Base-by-base conservation (phyloP, 2,797 vertebrate species). In the Pipistrellus nathusii region DNA sequence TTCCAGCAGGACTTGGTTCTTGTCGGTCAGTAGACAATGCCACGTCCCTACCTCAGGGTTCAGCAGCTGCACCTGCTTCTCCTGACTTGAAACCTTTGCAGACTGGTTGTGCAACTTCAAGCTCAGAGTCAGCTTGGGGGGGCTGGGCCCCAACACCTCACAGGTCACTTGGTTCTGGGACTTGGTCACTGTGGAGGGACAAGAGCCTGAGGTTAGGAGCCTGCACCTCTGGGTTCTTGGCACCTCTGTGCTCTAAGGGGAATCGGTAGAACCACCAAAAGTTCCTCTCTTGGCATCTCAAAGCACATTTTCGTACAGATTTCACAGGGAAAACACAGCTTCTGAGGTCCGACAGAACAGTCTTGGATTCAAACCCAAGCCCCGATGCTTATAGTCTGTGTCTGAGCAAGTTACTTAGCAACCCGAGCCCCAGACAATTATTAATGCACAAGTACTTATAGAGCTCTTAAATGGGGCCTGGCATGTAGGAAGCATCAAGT, bases 71-170 rank as follows among this genome's bases (percentile, higher is more conserved):
- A 92, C 59, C n/a, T 2, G 5, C 48, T 93, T 95, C 66, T 57
- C 15, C 17, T n/a, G 14, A 46, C 14, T 46, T 0, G 53, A 93
- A 71, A 69, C 23, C 14, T 23, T 89, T 30, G 2, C 0, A 20
- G 53, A 5, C 55, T 53, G 53, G 32, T 90, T 85, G 38, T 91
- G 35, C 48, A 20, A 32, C 44, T 71, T 78, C 89, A 94, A 90
- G 44, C 21, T 93, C 87, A 97, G 91, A 2, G 0, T 35, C 87
- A 95, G 27, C 9, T 23, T 32, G 1, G 85, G 32, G 6, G 66
- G 44, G 10, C 27, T 64, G 41, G 93, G 96, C 38, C 97, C 97
- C 59, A 20, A 15, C 9, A 97, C 93, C n/a, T 96, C 87, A 83
- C 97, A 97, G 69, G 17, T 46, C 77, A 97, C 0, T 21, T 48